These are phyloP conservation scores for Patella vulgata DNA, from an alignment of 1,140 invertebrate genomes.

Conservation along the genomic window DNA sequence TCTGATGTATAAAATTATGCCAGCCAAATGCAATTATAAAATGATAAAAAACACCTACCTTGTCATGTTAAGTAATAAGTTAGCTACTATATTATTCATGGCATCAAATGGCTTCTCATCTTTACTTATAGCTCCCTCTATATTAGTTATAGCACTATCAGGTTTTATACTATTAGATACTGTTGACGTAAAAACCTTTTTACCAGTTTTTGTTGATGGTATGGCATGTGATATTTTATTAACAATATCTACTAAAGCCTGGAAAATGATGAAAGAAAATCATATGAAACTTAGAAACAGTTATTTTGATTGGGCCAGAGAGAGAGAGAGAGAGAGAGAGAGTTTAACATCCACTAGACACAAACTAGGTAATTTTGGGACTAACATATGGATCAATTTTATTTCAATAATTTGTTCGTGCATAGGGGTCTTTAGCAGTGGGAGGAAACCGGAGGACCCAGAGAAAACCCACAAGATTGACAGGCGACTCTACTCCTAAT, in stretches of 20 bases:
- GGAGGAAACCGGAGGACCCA: no score
- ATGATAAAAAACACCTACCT: constrained; percentile 57
- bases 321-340: no score
- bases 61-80: constrained; percentile 68
- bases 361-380: no score
- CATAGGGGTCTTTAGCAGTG: no score
- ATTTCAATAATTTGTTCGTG: no score
- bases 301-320: no score
- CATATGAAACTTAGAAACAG: constrained; percentile 1
- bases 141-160: constrained; percentile 47
- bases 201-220: constrained; percentile 53
- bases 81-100: constrained; percentile 70
- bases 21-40: not conserved
- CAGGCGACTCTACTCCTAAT: no score
- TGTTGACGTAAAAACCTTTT: constrained; percentile 38
- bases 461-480: no score
- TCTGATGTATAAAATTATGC: not conserved
- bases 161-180: constrained; percentile 42
- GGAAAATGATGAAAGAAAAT: constrained; percentile 1
- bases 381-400: no score
- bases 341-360: no score
- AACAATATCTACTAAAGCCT: constrained; percentile 66
- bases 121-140: constrained; percentile 49
- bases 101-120: constrained; percentile 66
- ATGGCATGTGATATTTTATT: constrained; percentile 59